phyloP scores from a whole-genome alignment of 2,888 invertebrate genomes.

The Chironomus riparius region DNA sequence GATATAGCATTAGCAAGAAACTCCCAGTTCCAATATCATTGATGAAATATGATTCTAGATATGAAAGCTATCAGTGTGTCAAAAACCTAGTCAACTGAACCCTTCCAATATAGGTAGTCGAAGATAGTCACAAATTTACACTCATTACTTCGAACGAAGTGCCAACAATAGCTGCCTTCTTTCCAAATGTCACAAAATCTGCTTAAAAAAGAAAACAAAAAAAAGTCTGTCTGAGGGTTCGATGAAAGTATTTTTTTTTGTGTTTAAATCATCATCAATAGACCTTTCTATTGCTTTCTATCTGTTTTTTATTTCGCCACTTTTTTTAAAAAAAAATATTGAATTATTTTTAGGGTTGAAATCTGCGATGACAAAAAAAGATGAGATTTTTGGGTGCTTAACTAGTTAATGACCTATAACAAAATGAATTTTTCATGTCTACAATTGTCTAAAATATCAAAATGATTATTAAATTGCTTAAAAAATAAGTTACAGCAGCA shows the following conservation, averaged over 20 bases:
- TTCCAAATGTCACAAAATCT: too few relatives aligned
- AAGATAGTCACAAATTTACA: too few relatives aligned
- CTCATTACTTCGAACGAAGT: too few relatives aligned
- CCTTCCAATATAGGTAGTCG: too few relatives aligned
- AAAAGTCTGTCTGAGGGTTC: slow-evolving; percentile 11
- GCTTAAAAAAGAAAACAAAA: background rate
- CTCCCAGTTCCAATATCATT: too few relatives aligned
- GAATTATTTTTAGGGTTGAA: slow-evolving; percentile 19
- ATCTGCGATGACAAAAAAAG: background rate
- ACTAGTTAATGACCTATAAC: slow-evolving; percentile 22
- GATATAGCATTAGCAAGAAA: too few relatives aligned
- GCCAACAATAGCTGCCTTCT: too few relatives aligned
- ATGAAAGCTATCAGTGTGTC: too few relatives aligned
- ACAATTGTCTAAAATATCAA: background rate
- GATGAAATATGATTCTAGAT: too few relatives aligned
- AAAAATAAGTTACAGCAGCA: background rate
- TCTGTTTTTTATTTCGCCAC: slow-evolving; percentile 7
- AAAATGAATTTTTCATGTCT: slow-evolving; percentile 3
- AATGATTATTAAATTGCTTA: slow-evolving; percentile 18
- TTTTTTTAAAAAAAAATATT: slow-evolving; percentile 13
- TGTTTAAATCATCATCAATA: background rate
- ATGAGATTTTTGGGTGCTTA: slow-evolving; percentile 12
- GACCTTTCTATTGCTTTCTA: background rate
- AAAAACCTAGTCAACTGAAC: too few relatives aligned
- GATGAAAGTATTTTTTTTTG: background rate